A percentile compares a stretch with the other conserved stretches of the same genome.
These are phyloP conservation scores for Trogon surrucura DNA, from an alignment of 2,113 vertebrate genomes.

Conservation along the genomic window DNA sequence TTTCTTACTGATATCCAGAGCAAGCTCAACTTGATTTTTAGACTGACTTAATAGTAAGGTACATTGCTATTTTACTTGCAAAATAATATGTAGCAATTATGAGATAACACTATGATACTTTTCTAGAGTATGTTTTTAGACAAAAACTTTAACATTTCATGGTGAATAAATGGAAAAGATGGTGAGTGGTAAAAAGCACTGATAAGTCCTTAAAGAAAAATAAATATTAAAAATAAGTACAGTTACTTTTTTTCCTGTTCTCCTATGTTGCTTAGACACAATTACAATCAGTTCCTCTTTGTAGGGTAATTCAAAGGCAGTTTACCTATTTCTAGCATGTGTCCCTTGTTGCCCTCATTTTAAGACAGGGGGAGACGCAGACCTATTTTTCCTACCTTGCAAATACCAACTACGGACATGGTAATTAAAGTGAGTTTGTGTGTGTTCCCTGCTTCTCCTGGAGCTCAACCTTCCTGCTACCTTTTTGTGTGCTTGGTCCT, in stretches of 20 bases:
- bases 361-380: neutral
- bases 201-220: neutral
- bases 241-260: neutral
- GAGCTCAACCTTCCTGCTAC: neutral
- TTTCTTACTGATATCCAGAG: neutral
- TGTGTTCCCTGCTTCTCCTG: neutral
- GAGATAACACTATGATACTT: neutral
- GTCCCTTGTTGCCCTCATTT: neutral
- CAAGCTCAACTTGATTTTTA: neutral
- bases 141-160: neutral
- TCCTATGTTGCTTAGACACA: neutral
- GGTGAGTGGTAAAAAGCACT: neutral
- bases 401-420: neutral
- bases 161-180: neutral
- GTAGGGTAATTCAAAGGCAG: neutral
- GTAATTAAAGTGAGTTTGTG: neutral
- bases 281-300: neutral
- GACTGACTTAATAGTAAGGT: neutral
- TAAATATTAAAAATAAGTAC: neutral
- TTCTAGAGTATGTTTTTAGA: neutral
- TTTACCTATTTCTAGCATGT: neutral
- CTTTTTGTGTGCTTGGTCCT: neutral
- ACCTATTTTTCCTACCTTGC: neutral
- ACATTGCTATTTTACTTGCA: neutral
- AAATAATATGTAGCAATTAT: neutral